Percentiles rank a stretch among this genome's conserved stretches.
These are phyloP conservation scores for Chelonus insularis DNA, from an alignment of 1,140 invertebrate species.

Conservation along the genomic window DNA sequence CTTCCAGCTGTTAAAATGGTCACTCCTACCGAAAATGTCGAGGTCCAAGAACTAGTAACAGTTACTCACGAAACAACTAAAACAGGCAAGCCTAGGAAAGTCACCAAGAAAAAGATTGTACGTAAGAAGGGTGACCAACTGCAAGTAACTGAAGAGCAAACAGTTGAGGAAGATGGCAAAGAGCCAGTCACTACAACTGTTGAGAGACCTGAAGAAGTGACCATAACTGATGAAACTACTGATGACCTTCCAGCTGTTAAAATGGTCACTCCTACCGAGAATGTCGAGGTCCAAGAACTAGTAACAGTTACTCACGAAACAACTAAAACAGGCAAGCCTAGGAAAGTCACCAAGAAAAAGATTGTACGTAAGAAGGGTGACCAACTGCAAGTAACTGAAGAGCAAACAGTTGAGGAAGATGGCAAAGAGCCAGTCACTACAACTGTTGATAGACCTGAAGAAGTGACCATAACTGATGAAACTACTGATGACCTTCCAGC, in stretches of 20 bases:
- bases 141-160: no score
- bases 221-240: slow-evolving; percentile 36
- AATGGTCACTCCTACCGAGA: slow-evolving; percentile 9
- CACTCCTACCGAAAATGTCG: no score
- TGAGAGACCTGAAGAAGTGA: no score
- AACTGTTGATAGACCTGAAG: slow-evolving; percentile 37
- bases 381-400: slow-evolving; percentile 29
- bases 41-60: no score
- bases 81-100: no score
- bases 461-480: slow-evolving; percentile 32
- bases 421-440: slow-evolving; percentile 21
- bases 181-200: no score
- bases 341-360: slow-evolving; percentile 31
- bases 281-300: slow-evolving; percentile 21
- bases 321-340: slow-evolving; percentile 31
- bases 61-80: no score
- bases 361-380: slow-evolving; percentile 26
- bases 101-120: no score
- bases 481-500: slow-evolving; percentile 6
- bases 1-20: no score
- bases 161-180: no score
- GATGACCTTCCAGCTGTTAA: no score
- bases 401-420: slow-evolving; percentile 36
- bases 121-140: no score
- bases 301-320: slow-evolving; percentile 32